Percentiles rank a stretch among this genome's conserved stretches.
Evolutionary conservation across 2,888 invertebrate genomes (phyloP).

Genomic region (Dynastes hyllus): DNA sequence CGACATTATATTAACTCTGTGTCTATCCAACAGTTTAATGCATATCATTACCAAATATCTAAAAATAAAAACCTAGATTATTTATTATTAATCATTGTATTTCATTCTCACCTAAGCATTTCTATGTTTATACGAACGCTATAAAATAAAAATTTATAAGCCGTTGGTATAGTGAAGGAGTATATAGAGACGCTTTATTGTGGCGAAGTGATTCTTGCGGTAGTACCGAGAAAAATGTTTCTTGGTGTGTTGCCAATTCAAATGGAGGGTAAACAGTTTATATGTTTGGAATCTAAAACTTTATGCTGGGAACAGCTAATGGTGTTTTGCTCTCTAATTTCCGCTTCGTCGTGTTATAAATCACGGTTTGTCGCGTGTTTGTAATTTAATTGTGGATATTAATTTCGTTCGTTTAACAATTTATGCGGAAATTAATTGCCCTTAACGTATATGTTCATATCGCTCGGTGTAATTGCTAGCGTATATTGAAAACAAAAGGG

Average conservation of each 20-base stretch:
- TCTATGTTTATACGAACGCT: too few relatives aligned
- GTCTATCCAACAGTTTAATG: too few relatives aligned
- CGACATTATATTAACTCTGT: too few relatives aligned
- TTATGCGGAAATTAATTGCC: conserved; percentile 27
- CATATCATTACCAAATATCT: too few relatives aligned
- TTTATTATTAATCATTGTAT: too few relatives aligned
- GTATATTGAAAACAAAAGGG: not conserved
- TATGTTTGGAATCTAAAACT: conserved; percentile 37
- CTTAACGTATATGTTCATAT: not conserved
- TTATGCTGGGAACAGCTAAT: conserved; percentile 4
- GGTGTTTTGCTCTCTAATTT: conserved; percentile 34
- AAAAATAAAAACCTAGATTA: too few relatives aligned
- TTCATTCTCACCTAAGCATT: too few relatives aligned
- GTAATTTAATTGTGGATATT: conserved; percentile 34
- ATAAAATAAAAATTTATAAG: too few relatives aligned
- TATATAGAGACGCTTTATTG: too few relatives aligned
- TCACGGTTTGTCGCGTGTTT: conserved; percentile 25
- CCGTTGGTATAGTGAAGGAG: too few relatives aligned
- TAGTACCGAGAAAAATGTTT: not conserved
- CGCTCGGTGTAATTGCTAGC: not conserved
- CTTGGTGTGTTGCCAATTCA: conserved; percentile 34
- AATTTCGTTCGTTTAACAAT: conserved; percentile 21
- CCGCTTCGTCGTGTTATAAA: conserved; percentile 7
- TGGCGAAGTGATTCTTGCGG: too few relatives aligned
- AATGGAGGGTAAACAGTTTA: conserved; percentile 17